Evolutionary conservation across 2,113 vertebrate species (phyloP).

Genomic region (Pholis gunnellus): DNA sequence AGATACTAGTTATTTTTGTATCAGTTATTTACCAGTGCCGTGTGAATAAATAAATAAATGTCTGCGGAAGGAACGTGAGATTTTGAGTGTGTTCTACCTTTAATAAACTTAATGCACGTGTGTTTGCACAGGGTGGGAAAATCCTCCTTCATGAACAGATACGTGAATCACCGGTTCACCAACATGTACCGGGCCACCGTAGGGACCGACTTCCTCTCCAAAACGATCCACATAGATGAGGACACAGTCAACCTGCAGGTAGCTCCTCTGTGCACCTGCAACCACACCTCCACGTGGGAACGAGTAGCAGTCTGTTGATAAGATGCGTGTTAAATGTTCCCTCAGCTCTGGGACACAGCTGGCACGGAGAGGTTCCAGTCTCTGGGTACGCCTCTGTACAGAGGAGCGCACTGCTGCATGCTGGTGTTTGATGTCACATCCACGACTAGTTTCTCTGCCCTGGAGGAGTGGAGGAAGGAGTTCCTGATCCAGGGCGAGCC

Average conservation of each 20-base stretch:
- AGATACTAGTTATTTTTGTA: too few species aligned
- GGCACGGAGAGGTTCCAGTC: slow-evolving; percentile 79
- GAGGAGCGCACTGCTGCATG: slow-evolving; percentile 74
- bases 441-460: slow-evolving; percentile 62
- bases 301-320: neutral
- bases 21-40: neutral
- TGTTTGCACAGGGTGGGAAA: slow-evolving; percentile 76
- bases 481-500: slow-evolving; percentile 74
- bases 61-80: neutral
- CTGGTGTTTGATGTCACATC: slow-evolving; percentile 79
- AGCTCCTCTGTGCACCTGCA: neutral
- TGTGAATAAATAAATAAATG: too few species aligned
- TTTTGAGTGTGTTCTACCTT: neutral
- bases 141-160: slow-evolving; percentile 78
- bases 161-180: slow-evolving; percentile 75
- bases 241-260: slow-evolving; percentile 73
- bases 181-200: slow-evolving; percentile 73
- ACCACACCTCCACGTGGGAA: neutral
- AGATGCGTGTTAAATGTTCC: neutral
- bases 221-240: slow-evolving; percentile 55
- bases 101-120: neutral
- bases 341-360: slow-evolving; percentile 79
- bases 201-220: slow-evolving; percentile 79
- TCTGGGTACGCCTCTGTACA: slow-evolving; percentile 69
- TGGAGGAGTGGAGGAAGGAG: slow-evolving; percentile 74